Evolutionary conservation across 2,888 invertebrate species (phyloP), one percentile per base, ranked within the genome.

Genomic region (Apodemia zela): DNA sequence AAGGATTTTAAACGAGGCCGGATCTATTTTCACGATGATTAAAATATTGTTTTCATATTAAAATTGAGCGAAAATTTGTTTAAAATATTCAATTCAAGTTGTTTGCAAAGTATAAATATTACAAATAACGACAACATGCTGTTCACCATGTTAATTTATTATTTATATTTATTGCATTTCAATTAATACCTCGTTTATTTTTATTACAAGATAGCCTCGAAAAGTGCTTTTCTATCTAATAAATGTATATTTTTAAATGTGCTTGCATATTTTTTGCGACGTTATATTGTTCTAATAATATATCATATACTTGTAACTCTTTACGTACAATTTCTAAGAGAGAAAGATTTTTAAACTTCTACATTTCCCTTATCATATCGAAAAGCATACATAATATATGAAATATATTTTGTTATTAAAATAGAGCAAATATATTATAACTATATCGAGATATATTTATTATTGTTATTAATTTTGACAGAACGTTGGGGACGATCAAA

Each of bases 291-390:
- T 17, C 13, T 13, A 25, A 54, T 21, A 54, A 21, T 54, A 25
- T 47, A 47, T 47, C 17, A 17, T 47, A 15, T 47, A 47, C 13
- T 54, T 54, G 21, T 51, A 51, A 51, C 21, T 25, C 21, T 21
- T 6, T 21, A 70, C 54, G 81, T 87, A 86, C 76, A 83, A 82
- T 85, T 82, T 77, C 79, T 80, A 85, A 84, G 88, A 89, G 88
- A 89, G 88, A 89, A 85, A 87, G 79, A 77, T 70, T 72, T 68
- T 71, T 73, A 66, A 67, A 64, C 47, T 33, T 51, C 59, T 66
- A 65, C 65, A 69, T 67, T 65, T 66, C 51, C 63, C 63, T 67
- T 63, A 66, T 63, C 65, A 65, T 66, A 65, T 65, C 70, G 66
- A 68, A 64, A 64, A 68, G 76, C 79, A 78, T 82, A 82, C 80